Base-by-base conservation (phyloP, 2,797 vertebrate genomes). In the Brotula barbata region DNA sequence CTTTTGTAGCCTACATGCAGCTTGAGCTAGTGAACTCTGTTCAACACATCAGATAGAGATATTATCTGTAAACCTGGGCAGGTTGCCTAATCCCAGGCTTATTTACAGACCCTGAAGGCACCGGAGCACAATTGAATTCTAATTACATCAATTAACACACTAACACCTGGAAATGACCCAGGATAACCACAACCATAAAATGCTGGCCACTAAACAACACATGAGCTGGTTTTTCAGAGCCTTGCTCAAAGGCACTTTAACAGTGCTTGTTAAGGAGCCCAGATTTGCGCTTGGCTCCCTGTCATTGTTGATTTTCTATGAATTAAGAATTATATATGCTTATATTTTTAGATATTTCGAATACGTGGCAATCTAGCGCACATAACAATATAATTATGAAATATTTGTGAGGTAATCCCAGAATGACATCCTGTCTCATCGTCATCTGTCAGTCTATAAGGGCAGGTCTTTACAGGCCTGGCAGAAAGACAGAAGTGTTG, bases 21-120 rank as follows among this genome's bases (percentile, higher is more conserved):
- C 1, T 7, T 4, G 40, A 64, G 46, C 49, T 56, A 50, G 2
- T 68, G 60, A 75, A 61, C 68, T 68, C 9, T 20, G 40, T 33
- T 40, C 69, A 65, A 69, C 66, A 37, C 42, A 21, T 17, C 17
- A 17, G 20, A 17, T 25, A 45, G 33, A 41, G 21, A 19, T 47
- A 40, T 40, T 31, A 31, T 42, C 14, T 67, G 16, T 58, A 50
- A 50, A 55, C 7, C 50, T 33, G 23, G 63, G 64, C 46, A 73
- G 16, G 31, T 20, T 45, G 53, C 55, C 64, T 60, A 65, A 69
- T 52, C 33, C 53, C 25, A 67, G 16, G 33, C 19, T 51, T 72
- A 51, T 71, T 64, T 63, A 64, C 20, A 70, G 52, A 49, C 47
- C 48, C 55, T 62, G 15, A 50, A 45, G 60, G 73, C 33, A 0